Evolutionary conservation across 2,797 vertebrate species (phyloP), one percentile per base, ranked within the genome.

Genomic region (Cynopterus sphinx): DNA sequence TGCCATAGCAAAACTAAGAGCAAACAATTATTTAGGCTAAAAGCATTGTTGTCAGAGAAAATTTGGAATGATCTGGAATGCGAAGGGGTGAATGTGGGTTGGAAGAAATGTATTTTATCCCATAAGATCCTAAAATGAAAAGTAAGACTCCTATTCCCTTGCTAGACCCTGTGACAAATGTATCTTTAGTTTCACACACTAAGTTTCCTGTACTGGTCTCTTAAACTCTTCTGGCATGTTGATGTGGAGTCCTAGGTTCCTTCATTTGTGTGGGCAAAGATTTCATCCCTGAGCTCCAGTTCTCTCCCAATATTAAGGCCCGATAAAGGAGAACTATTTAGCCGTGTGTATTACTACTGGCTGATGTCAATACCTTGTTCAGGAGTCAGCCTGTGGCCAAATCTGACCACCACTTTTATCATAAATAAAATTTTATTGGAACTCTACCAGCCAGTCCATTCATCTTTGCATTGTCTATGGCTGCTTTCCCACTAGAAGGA

Each of bases 11-110:
- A 97, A 67, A 0, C 0, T 73, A 78, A 57, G 73, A 87, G 55
- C 19, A 41, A 98, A 95, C 71, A 78, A 78, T 94, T 97, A 90
- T 92, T 94, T 78, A 89, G 71, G 49, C 19, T 68, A 31, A 57
- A 79, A 75, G 4, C 39, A 24, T 33, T 49, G n/a, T 63, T 91
- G 24, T 82, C 21, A 49, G 75, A 87, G 84, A 90, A 71, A 85
- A 81, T 55, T 13, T 36, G 41, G 68, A 53, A 22, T 41, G 31
- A 55, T n/a, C 36, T 21, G 24, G 43, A 19, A 22, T 57, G 26
- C 63, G 28, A 57, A 39, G 9, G 19, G 16, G 1, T 15, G 4
- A 55, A 26, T 49, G 46, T 41, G 3, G 11, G 13, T 12, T 57
- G 21, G 49, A 55, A 71, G 91, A 94, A 93, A 71, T 28, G 5